Conservation (phyloP, 2,888 invertebrate genomes). For the Myopa tessellatipennis region DNA sequence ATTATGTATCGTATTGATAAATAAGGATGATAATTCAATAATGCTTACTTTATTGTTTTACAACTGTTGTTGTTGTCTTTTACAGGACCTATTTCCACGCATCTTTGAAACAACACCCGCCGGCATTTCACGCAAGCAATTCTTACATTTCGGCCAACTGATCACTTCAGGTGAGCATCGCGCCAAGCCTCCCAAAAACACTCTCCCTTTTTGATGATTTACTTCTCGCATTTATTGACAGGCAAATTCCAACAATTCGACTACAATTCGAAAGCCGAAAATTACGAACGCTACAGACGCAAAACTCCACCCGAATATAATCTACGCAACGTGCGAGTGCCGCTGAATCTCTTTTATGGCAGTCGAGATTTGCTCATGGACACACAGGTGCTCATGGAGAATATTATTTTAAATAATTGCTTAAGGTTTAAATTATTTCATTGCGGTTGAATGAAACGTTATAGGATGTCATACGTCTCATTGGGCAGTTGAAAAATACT, state of each 20-base stretch:
- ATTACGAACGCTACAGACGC: slow-evolving; percentile 56
- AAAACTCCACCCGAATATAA: slow-evolving; percentile 60
- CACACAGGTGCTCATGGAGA: slow-evolving; percentile 49
- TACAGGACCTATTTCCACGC: slow-evolving; percentile 58
- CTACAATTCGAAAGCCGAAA: slow-evolving; percentile 57
- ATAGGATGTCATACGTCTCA: slow-evolving; percentile 57
- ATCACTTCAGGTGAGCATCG: slow-evolving; percentile 60
- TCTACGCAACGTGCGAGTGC: slow-evolving; percentile 59
- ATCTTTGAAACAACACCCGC: slow-evolving; percentile 64
- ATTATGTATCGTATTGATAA: no score
- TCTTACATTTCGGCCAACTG: slow-evolving; percentile 63
- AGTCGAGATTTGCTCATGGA: slow-evolving; percentile 57
- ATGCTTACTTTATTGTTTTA: neutral
- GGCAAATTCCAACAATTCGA: slow-evolving; percentile 64
- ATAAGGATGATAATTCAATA: no score
- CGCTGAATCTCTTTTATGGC: slow-evolving; percentile 61
- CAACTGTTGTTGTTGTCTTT: neutral
- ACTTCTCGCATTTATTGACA: slow-evolving; percentile 38
- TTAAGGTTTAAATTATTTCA: no score
- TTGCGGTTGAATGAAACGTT: slow-evolving; percentile 11
- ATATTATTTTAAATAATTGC: no score
- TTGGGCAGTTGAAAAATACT: slow-evolving; percentile 54
- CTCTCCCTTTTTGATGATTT: neutral
- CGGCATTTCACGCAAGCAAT: slow-evolving; percentile 62
- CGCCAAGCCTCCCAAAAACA: neutral